Conservation (phyloP, 2,888 invertebrate species). For the Drosophila limbata region DNA sequence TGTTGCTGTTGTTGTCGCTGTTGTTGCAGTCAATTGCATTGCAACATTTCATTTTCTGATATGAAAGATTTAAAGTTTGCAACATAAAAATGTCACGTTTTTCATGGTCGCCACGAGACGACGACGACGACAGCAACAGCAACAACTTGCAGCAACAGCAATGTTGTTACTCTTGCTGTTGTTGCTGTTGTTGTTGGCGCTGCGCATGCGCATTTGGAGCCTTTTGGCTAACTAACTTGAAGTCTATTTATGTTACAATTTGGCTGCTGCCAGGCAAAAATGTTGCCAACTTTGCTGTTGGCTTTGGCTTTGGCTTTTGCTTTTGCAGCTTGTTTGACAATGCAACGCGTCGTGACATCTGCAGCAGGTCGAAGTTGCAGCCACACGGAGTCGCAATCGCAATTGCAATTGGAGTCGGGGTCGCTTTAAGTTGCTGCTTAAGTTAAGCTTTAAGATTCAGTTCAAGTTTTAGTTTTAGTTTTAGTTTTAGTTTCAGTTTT, state of each 20-base stretch:
- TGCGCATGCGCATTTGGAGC: slow-evolving; percentile 79
- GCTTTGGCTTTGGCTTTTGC: slow-evolving; percentile 32
- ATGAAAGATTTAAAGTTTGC: slow-evolving; percentile 84
- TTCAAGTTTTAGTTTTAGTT: background rate
- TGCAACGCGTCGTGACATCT: slow-evolving; percentile 83
- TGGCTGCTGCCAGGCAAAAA: slow-evolving; percentile 79
- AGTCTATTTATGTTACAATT: slow-evolving; percentile 80
- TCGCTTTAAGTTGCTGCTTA: slow-evolving; percentile 26
- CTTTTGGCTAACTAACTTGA: slow-evolving; percentile 71
- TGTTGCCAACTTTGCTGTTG: slow-evolving; percentile 68
- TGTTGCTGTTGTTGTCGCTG: slow-evolving; percentile 56
- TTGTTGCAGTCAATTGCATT: slow-evolving; percentile 77
- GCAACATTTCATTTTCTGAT: slow-evolving; percentile 82
- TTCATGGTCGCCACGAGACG: slow-evolving; percentile 84
- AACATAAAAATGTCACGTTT: slow-evolving; percentile 85
- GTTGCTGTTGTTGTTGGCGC: slow-evolving; percentile 59
- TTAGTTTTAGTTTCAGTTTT: too few relatives aligned
- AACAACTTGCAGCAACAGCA: slow-evolving; percentile 32
- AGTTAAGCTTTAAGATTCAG: slow-evolving; percentile 16
- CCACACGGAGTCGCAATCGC: slow-evolving; percentile 18
- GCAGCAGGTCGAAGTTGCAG: slow-evolving; percentile 62
- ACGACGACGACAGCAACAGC: slow-evolving; percentile 48
- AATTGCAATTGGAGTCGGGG: slow-evolving; percentile 12
- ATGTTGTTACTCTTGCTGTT: slow-evolving; percentile 36
- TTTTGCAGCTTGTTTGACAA: slow-evolving; percentile 70